Percentiles rank a stretch among this genome's conserved stretches.
Conservation (phyloP, 2,888 invertebrate species). For the Drymonia ruficornis region DNA sequence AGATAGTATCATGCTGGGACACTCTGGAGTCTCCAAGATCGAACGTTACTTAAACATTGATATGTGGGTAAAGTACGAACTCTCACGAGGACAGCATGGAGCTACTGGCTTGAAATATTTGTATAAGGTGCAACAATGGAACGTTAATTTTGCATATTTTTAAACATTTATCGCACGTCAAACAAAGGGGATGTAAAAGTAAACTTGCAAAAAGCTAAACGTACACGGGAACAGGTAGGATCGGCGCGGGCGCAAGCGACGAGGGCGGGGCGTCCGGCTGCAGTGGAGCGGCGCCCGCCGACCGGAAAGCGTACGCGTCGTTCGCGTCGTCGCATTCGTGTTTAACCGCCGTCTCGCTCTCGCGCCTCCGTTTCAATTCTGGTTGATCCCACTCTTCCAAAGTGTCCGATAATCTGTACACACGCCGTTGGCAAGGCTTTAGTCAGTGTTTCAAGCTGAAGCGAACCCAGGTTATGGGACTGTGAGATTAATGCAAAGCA, state of each 20-base stretch:
- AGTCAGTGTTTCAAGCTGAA: constrained; percentile 14
- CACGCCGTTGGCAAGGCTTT: constrained; percentile 48
- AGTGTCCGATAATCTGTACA: constrained; percentile 77
- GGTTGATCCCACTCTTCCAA: constrained; percentile 79
- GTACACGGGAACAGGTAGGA: constrained; percentile 52
- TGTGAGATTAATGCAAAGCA: background rate
- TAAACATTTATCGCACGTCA: background rate
- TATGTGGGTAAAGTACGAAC: too few relatives aligned
- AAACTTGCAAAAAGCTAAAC: constrained; percentile 35
- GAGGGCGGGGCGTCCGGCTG: constrained; percentile 33
- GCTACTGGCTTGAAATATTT: too few relatives aligned
- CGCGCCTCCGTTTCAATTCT: constrained; percentile 79
- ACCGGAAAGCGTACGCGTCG: constrained; percentile 88
- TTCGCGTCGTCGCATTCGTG: constrained; percentile 89
- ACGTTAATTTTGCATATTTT: background rate
- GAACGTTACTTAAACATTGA: too few relatives aligned
- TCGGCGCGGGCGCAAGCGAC: constrained; percentile 41
- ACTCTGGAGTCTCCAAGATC: constrained; percentile 35
- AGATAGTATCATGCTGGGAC: constrained; percentile 19
- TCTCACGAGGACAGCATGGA: too few relatives aligned
- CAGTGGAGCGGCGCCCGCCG: constrained; percentile 58
- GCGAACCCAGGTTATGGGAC: background rate
- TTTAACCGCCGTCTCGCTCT: constrained; percentile 87
- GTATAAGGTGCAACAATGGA: too few relatives aligned
- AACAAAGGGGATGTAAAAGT: constrained; percentile 2